Evolutionary conservation across 2,113 vertebrate genomes (phyloP), one percentile per base, ranked within the genome.

Genomic region (Heterocephalus glaber): DNA sequence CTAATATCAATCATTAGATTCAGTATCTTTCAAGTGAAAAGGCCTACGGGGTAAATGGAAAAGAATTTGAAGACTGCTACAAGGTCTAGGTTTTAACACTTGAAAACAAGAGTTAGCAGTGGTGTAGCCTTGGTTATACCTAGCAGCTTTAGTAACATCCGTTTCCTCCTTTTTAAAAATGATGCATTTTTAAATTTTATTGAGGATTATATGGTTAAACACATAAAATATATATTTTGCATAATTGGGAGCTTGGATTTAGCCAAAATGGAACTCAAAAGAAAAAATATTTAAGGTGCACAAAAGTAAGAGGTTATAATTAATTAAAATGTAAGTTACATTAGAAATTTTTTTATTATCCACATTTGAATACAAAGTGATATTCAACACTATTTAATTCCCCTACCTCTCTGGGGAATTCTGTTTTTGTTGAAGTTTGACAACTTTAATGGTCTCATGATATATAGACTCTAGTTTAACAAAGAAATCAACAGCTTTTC

Each of bases 391-490:
- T 63, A 16, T 2, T 96, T 11, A 81, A 63, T 28, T 92, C 38
- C 58, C 10, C 0, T 0, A 2, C 0, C 60, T 98, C 89, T 95
- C 70, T 68, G 1, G 61, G 30, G 54, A 65, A 19, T 81, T 58
- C 83, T 91, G 60, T 49, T 58, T 83, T 89, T n/a, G 63, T 93
- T 30, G 84, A 88, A 58, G 9, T 9, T 83, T 92, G 65, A 84
- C 33, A 86, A 52, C 63, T 91, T 65, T 10, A 17, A 6, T 86
- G 33, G 0, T 0, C 20, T 89, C 47, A 10, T 70, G 58, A 79
- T 93, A 70, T 56, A 16, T 19, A 77, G n/a, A 49, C 96, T 96
- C 28, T 95, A 70, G 86, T 96, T 92, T 98, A 95, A 58, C 83
- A 96, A 95, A 95, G 24, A 44, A 16, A 95, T 91, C 33, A 65